Conservation (phyloP, 2,113 vertebrate species). For the Sylvia atricapilla region DNA sequence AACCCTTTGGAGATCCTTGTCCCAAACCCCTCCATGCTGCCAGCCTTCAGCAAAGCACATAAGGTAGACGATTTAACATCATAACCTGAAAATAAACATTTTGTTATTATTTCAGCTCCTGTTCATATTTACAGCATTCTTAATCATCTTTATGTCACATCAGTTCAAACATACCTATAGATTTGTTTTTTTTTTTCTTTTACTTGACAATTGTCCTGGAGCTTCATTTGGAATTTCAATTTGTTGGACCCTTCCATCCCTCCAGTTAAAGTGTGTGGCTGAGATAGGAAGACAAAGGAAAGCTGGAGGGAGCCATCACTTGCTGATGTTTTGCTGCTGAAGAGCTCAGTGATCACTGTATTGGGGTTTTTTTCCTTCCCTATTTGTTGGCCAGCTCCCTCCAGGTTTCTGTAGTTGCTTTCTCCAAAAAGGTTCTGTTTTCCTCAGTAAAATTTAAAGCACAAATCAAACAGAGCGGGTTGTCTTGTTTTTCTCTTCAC, state of each 20-base stretch:
- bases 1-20: neutral
- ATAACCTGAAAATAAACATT: neutral
- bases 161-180: neutral
- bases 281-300: neutral
- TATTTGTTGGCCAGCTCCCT: neutral
- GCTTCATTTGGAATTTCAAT: neutral
- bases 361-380: neutral
- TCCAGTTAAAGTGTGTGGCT: neutral
- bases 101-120: neutral
- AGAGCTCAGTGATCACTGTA: neutral
- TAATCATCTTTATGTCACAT: rapidly evolving
- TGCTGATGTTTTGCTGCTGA: neutral
- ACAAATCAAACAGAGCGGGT: neutral
- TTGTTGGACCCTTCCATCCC: neutral
- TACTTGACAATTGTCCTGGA: neutral
- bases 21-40: neutral
- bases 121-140: neutral
- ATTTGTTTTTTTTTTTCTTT: rapidly evolving
- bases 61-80: neutral
- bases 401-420: neutral
- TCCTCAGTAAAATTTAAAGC: neutral
- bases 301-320: neutral
- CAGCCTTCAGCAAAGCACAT: neutral
- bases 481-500: neutral
- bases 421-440: neutral